Evolutionary conservation across 2,888 invertebrate genomes (phyloP).

Genomic region (Papilio gigon): DNA sequence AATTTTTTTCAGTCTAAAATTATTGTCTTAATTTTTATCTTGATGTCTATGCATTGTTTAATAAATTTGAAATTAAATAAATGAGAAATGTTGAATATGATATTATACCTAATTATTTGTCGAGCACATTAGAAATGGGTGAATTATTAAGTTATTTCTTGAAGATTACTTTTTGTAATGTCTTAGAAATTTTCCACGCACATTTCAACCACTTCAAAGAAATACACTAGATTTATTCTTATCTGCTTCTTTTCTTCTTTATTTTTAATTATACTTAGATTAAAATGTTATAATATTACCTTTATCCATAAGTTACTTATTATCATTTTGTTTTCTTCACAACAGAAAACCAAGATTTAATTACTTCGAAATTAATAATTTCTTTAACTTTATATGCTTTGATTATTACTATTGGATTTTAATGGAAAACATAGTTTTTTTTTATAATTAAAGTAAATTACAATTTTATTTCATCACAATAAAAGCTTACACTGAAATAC

Average conservation of each 20-base stretch:
- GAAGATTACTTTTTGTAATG: neutral
- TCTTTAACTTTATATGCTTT: neutral
- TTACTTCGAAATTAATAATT: too few species aligned
- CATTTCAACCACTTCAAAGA: neutral
- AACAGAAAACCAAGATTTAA: too few species aligned
- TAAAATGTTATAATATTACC: too few species aligned
- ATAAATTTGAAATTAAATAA: neutral
- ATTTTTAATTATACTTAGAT: too few species aligned
- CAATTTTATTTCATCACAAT: neutral
- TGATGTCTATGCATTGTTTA: neutral
- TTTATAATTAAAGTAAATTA: neutral
- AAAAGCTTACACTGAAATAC: neutral
- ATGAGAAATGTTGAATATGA: neutral
- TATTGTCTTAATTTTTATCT: constrained; percentile 45
- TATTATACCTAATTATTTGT: neutral
- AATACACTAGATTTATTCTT: too few species aligned
- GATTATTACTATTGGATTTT: neutral
- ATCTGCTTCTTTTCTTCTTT: too few species aligned
- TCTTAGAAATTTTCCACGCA: neutral
- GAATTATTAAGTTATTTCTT: neutral
- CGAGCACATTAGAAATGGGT: neutral
- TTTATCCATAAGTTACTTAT: too few species aligned
- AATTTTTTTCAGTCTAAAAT: constrained; percentile 43
- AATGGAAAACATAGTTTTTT: neutral
- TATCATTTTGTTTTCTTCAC: too few species aligned